These are phyloP conservation scores for Lordiphosa mommai DNA, from an alignment of 1,140 invertebrate species.

Conservation along the genomic window DNA sequence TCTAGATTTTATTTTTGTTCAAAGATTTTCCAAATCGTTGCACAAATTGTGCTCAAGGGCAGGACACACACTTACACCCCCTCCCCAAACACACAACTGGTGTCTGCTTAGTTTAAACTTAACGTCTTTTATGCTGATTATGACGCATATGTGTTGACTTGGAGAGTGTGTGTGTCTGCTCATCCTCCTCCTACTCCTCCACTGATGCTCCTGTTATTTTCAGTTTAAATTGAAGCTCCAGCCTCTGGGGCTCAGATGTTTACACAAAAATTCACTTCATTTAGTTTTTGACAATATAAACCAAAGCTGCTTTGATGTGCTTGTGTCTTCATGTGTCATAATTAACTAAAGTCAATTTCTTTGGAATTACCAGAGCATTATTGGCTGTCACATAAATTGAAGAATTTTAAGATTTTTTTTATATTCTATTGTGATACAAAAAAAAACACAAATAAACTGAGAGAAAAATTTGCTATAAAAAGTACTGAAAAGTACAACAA, in stretches of 20 bases:
- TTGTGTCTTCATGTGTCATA: conserved; percentile 37
- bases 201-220: conserved; percentile 38
- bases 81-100: conserved; percentile 22
- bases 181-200: neutral
- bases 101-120: conserved; percentile 71
- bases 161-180: neutral
- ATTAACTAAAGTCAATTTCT: conserved; percentile 44
- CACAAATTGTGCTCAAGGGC: conserved; percentile 59
- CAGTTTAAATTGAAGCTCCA: conserved; percentile 51
- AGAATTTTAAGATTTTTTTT: conserved; percentile 33
- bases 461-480: no score
- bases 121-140: conserved; percentile 71
- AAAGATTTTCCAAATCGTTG: conserved; percentile 74
- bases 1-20: conserved; percentile 56
- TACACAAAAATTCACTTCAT: conserved; percentile 71
- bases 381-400: conserved; percentile 27
- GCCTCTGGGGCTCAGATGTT: conserved; percentile 49
- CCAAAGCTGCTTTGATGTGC: conserved; percentile 52
- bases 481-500: no score
- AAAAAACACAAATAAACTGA: no score
- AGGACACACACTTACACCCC: conserved; percentile 28
- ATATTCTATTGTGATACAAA: neutral
- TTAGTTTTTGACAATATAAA: conserved; percentile 58
- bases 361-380: neutral
- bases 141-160: conserved; percentile 51